Conservation (phyloP, 2,888 invertebrate genomes). For the Sabatieria punctata region DNA sequence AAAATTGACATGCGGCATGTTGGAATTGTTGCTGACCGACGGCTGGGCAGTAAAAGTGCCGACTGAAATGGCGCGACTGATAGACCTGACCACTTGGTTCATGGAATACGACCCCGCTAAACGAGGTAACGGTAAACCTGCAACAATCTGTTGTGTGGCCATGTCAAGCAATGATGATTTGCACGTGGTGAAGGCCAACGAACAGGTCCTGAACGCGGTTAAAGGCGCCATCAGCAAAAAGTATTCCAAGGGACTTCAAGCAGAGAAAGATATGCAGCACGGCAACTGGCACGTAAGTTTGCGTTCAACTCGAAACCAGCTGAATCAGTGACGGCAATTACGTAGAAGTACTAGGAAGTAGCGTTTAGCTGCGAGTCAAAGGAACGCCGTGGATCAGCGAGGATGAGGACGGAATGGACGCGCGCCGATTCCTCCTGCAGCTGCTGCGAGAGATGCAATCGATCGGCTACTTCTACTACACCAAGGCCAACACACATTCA, state of each 20-base stretch:
- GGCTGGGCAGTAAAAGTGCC: not conserved
- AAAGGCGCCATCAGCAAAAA: not conserved
- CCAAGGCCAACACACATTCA: not conserved
- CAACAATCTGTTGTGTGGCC: not conserved
- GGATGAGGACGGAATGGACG: not conserved
- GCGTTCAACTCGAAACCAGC: too few species aligned
- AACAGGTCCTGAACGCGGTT: not conserved
- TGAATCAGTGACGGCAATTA: too few species aligned
- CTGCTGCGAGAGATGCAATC: not conserved
- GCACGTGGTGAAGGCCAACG: not conserved
- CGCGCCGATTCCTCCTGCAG: not conserved
- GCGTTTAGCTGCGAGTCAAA: not conserved
- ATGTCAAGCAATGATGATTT: not conserved
- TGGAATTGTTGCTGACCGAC: not conserved
- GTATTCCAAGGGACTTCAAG: not conserved
- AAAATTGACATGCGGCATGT: not conserved
- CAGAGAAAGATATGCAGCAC: not conserved
- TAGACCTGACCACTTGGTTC: constrained; percentile 1
- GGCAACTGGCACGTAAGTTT: too few species aligned
- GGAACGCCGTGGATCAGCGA: not conserved
- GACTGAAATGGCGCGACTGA: not conserved
- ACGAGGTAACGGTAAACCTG: not conserved
- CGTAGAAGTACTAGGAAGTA: too few species aligned
- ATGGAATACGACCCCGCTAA: not conserved
- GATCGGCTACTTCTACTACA: not conserved